Base-by-base conservation (phyloP, 2,113 vertebrate species). In the Archilochus colubris region DNA sequence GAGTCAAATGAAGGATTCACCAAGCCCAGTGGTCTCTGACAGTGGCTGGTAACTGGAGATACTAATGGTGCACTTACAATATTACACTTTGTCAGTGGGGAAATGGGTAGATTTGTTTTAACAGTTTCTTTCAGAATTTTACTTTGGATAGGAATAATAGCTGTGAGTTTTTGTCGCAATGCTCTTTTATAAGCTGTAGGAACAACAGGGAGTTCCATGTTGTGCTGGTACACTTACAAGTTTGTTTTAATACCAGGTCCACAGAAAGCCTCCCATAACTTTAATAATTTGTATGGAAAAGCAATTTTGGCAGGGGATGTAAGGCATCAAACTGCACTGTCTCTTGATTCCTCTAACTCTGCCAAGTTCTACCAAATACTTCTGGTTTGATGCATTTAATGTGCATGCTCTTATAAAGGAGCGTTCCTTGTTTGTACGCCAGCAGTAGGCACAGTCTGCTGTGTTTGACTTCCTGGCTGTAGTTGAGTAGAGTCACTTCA, bases 321-420 rank as follows among this genome's bases (percentile, higher is more conserved):
- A 81, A 58, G 28, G 57, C 81, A 72, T 7, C 30, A 36, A 62
- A 33, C n/a, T 27, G 22, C 17, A 4, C 25, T 33, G 36, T 40
- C 30, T 67, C 54, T 72, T 77, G 44, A 68, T 16, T 44, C 25
- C 4, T 33, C 23, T 24, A 16, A 50, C 20, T 9, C 43, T 73
- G 44, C 14, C 0, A 3, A 38, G 15, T 54, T 70, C 31, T 79
- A 24, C 16, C 23, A 40, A 55, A 30, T 31, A 20, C 11, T 40
- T 72, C 6, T 16, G 20, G 5, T 57, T n/a, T n/a, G 30, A 19
- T 10, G 14, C 13, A 4, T 46, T 64, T 40, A 36, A n/a, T 40
- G 13, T 10, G 19, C 0, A 0, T 31, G 15, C 22, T 31, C 5
- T 38, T 44, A 28, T 14, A 36, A 50, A 55, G 68, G 40, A 24